Conservation (phyloP, 1,140 invertebrate genomes). For the Triops cancriformis region DNA sequence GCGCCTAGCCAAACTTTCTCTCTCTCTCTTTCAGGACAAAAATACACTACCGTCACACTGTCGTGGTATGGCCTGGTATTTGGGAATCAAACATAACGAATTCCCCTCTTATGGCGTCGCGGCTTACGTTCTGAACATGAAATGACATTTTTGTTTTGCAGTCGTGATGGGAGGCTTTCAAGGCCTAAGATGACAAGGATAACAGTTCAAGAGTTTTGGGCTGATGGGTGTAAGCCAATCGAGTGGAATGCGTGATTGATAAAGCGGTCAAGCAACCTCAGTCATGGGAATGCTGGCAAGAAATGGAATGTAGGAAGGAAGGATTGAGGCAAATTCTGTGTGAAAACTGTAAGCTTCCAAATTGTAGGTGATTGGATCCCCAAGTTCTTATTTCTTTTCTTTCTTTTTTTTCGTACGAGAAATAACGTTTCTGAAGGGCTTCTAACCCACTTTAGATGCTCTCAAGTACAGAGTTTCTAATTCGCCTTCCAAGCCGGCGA, state of each 20-base stretch:
- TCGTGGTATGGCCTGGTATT: background rate
- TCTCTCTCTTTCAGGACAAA: background rate
- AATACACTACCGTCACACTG: background rate
- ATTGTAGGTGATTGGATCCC: background rate
- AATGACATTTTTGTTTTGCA: too few species aligned
- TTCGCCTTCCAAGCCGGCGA: background rate
- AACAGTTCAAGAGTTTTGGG: too few species aligned
- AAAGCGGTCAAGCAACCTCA: background rate
- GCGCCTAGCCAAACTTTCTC: constrained; percentile 4
- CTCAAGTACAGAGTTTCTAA: background rate
- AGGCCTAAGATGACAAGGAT: too few species aligned
- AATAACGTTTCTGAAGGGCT: background rate
- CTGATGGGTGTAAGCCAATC: too few species aligned
- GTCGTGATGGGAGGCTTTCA: too few species aligned
- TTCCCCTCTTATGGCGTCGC: background rate
- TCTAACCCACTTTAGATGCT: background rate
- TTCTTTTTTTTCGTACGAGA: background rate
- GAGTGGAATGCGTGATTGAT: background rate
- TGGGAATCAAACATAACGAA: background rate
- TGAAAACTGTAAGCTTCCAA: background rate
- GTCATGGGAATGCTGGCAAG: background rate
- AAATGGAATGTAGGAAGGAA: background rate
- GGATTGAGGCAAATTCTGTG: background rate
- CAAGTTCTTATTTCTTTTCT: too few species aligned
- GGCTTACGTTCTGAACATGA: too few species aligned